Base-by-base conservation (phyloP, 2,888 invertebrate species). In the Drosophila ustulata region DNA sequence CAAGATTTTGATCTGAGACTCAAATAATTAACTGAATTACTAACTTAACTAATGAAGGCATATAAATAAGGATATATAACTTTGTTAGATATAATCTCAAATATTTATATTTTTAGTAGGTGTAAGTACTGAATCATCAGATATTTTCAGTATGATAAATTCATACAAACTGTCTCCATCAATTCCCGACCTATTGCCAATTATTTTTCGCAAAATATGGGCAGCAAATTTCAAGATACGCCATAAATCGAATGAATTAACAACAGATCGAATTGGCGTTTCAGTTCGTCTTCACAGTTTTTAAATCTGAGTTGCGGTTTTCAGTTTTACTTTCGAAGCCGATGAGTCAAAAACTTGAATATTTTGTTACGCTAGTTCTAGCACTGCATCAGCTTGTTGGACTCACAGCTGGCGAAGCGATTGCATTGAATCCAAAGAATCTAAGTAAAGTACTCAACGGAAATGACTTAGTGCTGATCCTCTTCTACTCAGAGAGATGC, bases 401-500 rank as follows among this genome's bases (percentile, higher is more conserved):
- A 2, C 23, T 2, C 3, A 13, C 37, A 34, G 30, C 37, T 46
- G 58, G 47, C 5, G 55, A 59, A 23, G 47, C 70, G 5, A 3
- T 67, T 5, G 11, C 26, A 0, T 55, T 82, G 5, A 47, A 63
- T 4, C 1, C 4, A 0, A 11, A 50, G 0, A 82, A 79, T 47
- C 1, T 71, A 4, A 2, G 45, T 1, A 3, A 18, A 1, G 13
- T 85, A 11, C 3, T 66, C 4, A 2, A 45, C 0, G 50, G 61
- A 62, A 96, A 97, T 94, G 98, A 99, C 93, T 93, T 99, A 92
- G 98, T 99, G 61, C 96, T 99, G 92, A 95, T 99, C 58, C 98
- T 98, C 93, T 99, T 99, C 93, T 99, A 99, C 93, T 98, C 98
- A 30, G 98, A 98, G 90, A 98, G 98, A 98, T 99, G 99, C 93